Percentiles rank a stretch among this genome's conserved stretches.
These are phyloP conservation scores for Drosophila athabasca DNA, from an alignment of 1,140 invertebrate genomes.

Conservation along the genomic window DNA sequence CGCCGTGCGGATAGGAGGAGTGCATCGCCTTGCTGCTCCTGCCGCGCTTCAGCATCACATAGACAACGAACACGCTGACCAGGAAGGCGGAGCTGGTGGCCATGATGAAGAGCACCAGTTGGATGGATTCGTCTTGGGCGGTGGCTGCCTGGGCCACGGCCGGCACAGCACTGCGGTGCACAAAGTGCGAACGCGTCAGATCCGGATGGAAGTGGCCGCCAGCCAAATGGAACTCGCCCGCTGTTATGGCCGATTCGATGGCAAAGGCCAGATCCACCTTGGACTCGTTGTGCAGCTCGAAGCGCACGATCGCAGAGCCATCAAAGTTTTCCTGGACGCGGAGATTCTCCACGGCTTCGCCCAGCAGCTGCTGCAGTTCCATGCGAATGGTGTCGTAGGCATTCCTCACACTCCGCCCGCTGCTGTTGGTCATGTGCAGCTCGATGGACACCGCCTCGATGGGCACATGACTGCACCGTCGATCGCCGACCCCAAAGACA, in stretches of 20 bases:
- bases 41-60: conserved; percentile 79
- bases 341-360: conserved; percentile 74
- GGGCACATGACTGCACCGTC: conserved; percentile 61
- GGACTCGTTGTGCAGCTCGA: conserved; percentile 75
- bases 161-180: conserved; percentile 57
- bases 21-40: conserved; percentile 49
- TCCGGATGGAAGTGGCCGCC: conserved; percentile 71
- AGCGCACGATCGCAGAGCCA: conserved; percentile 68
- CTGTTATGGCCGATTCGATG: conserved; percentile 71
- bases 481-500: conserved; percentile 86
- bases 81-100: conserved; percentile 82
- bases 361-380: conserved; percentile 74
- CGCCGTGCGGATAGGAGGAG: conserved; percentile 44
- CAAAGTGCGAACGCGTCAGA: conserved; percentile 75
- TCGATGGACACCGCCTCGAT: conserved; percentile 79
- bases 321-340: conserved; percentile 82
- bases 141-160: conserved; percentile 64
- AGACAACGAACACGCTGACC: conserved; percentile 81
- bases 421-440: conserved; percentile 72
- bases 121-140: conserved; percentile 70
- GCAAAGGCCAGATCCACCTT: conserved; percentile 82
- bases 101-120: conserved; percentile 79
- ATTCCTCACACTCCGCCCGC: conserved; percentile 55
- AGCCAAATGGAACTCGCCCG: conserved; percentile 61
- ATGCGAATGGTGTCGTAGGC: conserved; percentile 71